Percentiles rank a stretch among this genome's conserved stretches.
These are phyloP conservation scores for Liparis tanakae DNA, from an alignment of 2,797 vertebrate genomes.

Conservation along the genomic window DNA sequence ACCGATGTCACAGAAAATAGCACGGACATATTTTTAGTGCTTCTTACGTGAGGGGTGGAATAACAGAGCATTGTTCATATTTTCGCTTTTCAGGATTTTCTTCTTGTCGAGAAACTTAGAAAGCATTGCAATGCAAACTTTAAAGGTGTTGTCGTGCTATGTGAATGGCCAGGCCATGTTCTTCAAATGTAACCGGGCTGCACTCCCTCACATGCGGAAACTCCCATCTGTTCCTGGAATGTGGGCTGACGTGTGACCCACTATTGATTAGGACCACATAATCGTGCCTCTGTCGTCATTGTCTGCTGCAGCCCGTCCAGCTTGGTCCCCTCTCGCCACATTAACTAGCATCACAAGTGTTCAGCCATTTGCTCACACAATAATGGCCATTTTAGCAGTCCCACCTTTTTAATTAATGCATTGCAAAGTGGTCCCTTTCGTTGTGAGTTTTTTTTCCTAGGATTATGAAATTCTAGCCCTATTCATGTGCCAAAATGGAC, in stretches of 20 bases:
- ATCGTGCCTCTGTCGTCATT: slow-evolving; percentile 57
- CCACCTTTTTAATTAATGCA: slow-evolving; percentile 39
- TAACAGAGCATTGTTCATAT: not conserved
- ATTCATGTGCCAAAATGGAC: slow-evolving; percentile 17
- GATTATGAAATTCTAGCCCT: slow-evolving; percentile 4
- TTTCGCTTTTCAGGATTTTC: not conserved
- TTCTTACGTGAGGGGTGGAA: not conserved
- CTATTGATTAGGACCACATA: slow-evolving; percentile 74
- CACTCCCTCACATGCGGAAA: slow-evolving; percentile 34
- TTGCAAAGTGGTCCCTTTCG: slow-evolving; percentile 14
- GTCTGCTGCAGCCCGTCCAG: slow-evolving; percentile 40
- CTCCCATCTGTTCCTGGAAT: slow-evolving; percentile 65
- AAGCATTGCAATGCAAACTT: not conserved
- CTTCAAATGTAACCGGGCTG: slow-evolving; percentile 27
- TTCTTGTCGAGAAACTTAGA: not conserved
- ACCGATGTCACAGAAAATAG: slow-evolving; percentile 50
- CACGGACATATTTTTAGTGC: not conserved
- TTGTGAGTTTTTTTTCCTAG: slow-evolving; percentile 20
- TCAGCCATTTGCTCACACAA: slow-evolving; percentile 38
- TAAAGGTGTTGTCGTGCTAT: slow-evolving; percentile 23
- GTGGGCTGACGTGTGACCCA: slow-evolving; percentile 62
- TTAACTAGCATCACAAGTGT: slow-evolving; percentile 56
- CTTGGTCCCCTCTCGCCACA: slow-evolving; percentile 39
- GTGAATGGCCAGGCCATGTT: slow-evolving; percentile 7
- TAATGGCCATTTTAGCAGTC: slow-evolving; percentile 23